Percentiles rank a stretch among this genome's conserved stretches.
phyloP scores from a whole-genome alignment of 2,113 vertebrate genomes.

The Lepus timidus region DNA sequence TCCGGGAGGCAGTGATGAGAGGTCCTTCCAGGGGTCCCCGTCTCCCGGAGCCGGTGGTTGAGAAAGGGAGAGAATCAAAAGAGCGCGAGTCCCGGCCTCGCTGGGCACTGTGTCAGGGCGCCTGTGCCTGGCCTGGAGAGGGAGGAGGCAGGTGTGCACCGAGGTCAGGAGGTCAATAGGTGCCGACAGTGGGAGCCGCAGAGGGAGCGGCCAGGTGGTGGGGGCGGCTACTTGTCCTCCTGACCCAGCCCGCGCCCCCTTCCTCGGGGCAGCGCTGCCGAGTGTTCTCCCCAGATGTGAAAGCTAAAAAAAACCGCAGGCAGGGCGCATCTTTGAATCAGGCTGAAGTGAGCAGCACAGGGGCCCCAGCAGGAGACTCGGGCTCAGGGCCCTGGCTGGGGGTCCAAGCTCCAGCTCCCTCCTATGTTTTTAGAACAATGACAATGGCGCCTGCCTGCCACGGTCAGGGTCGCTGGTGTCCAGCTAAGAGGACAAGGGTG shows the following conservation, averaged over 20 bases:
- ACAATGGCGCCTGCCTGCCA: neutral
- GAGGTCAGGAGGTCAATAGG: neutral
- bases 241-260: neutral
- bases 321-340: too few relatives aligned
- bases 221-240: neutral
- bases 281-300: too few relatives aligned
- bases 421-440: neutral
- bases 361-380: neutral
- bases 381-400: neutral
- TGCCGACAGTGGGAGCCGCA: neutral
- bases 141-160: neutral
- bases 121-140: neutral
- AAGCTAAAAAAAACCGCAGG: too few relatives aligned
- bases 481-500: neutral
- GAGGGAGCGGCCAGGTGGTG: neutral
- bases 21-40: neutral
- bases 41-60: neutral
- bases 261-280: neutral
- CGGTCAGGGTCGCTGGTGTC: neutral
- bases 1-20: neutral
- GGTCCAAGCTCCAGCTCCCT: neutral
- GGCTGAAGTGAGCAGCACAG: neutral
- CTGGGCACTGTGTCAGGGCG: neutral
- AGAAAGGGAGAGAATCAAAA: neutral
- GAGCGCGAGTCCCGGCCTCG: neutral